Evolutionary conservation across 2,113 vertebrate species (phyloP).

Genomic region (Harpagus bidentatus): DNA sequence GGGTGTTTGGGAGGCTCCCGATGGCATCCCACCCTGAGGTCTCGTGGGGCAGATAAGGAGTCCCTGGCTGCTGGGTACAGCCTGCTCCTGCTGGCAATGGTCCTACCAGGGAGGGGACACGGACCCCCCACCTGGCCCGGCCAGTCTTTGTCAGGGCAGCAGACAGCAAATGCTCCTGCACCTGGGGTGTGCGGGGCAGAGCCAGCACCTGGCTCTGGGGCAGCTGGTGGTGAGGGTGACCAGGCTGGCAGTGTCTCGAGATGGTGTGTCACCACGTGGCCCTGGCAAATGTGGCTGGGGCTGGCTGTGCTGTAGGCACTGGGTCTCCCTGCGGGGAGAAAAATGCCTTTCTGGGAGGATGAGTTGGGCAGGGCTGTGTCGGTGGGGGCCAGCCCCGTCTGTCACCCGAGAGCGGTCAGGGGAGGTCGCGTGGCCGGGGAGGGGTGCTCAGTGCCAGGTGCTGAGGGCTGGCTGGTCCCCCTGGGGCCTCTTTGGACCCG

Average conservation of each 20-base stretch:
- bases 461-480: background rate
- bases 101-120: background rate
- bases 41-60: background rate
- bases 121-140: background rate
- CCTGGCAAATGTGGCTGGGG: background rate
- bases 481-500: background rate
- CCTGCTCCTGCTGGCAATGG: background rate
- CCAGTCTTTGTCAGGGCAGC: background rate
- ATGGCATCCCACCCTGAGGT: background rate
- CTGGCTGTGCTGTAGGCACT: background rate
- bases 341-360: background rate
- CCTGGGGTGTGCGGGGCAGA: accelerated
- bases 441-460: accelerated
- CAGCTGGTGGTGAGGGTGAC: background rate
- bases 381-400: background rate
- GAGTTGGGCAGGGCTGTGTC: background rate
- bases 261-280: accelerated
- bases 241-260: accelerated
- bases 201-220: background rate
- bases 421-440: background rate
- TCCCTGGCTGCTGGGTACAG: background rate
- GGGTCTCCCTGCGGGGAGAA: background rate
- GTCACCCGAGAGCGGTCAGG: background rate
- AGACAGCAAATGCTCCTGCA: background rate
- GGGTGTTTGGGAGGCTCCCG: background rate